These are phyloP conservation scores for Apteryx mantelli DNA, from an alignment of 2,113 vertebrate genomes.

Conservation along the genomic window DNA sequence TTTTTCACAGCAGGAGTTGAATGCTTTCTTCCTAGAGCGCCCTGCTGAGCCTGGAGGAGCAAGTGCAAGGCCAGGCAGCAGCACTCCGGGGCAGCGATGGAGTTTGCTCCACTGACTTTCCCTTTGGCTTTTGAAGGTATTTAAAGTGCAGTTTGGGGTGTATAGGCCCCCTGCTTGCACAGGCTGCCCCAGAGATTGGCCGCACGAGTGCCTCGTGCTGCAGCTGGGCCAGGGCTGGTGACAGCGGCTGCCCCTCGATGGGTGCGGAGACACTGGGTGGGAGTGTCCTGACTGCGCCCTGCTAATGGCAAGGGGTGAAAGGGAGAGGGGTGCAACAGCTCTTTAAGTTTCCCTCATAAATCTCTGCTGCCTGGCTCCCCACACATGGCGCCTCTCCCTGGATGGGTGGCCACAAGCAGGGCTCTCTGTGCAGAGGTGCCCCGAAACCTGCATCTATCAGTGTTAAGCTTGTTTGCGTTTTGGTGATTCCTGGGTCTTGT, in stretches of 20 bases:
- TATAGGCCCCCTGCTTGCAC: too few species aligned
- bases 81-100: rapidly evolving
- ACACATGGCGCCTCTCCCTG: rapidly evolving
- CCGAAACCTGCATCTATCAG: neutral
- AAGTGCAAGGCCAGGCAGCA: neutral
- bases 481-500: neutral
- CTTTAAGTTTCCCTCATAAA: neutral
- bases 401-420: neutral
- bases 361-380: rapidly evolving
- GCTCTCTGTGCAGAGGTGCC: neutral
- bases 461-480: neutral
- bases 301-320: neutral
- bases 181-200: too few species aligned
- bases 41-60: neutral
- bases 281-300: rapidly evolving
- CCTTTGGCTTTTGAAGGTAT: neutral
- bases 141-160: neutral
- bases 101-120: neutral
- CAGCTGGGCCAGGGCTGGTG: neutral
- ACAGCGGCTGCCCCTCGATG: neutral
- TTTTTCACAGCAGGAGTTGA: neutral
- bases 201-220: rapidly evolving
- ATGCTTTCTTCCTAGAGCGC: neutral
- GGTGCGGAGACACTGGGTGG: neutral
- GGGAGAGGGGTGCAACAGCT: neutral